Conservation (phyloP, 1,140 invertebrate species). For the Aphaenogaster rudis region DNA sequence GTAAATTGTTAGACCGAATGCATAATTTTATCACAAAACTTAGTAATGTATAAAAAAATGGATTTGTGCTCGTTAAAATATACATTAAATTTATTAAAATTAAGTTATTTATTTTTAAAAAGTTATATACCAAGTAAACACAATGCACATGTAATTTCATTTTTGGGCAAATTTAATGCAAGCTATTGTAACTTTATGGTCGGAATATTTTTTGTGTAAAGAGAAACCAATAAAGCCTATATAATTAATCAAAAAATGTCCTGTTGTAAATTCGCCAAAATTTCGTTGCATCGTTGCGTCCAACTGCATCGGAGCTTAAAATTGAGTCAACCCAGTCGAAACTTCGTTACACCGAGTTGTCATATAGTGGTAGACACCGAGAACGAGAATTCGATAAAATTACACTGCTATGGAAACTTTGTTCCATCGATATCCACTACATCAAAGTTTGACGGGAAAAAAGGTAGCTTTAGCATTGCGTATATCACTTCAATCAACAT, state of each 20-base stretch:
- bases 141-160: neutral
- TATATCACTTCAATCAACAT: constrained; percentile 45
- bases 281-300: neutral
- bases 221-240: neutral
- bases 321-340: constrained; percentile 41
- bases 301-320: neutral
- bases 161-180: neutral
- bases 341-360: constrained; percentile 27
- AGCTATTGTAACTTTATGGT: neutral
- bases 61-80: neutral
- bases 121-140: neutral
- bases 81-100: neutral
- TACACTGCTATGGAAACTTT: constrained; percentile 57
- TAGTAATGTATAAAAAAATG: neutral
- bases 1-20: neutral
- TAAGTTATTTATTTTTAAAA: neutral
- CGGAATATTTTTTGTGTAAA: constrained; percentile 4
- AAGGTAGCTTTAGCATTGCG: constrained; percentile 14
- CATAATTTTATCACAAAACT: neutral
- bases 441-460: constrained; percentile 45
- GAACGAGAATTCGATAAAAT: constrained; percentile 46
- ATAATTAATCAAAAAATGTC: constrained; percentile 6
- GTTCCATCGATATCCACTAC: constrained; percentile 31
- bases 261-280: constrained; percentile 14
- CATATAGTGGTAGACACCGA: constrained; percentile 8